These are phyloP conservation scores for Vespertilio murinus DNA, from an alignment of 2,797 vertebrate species.

Conservation along the genomic window DNA sequence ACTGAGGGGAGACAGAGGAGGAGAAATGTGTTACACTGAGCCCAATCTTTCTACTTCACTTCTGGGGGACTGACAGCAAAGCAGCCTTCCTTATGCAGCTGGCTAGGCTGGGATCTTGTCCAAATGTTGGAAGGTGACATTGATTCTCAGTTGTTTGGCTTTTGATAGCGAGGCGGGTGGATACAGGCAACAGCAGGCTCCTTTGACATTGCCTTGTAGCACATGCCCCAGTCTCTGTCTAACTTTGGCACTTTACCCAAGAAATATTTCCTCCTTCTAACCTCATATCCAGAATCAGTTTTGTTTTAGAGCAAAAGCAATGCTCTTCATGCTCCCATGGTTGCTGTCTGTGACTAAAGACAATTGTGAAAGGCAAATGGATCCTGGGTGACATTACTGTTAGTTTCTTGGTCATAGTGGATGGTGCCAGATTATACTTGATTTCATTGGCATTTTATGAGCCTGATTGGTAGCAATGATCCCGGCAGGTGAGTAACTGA, in stretches of 20 bases:
- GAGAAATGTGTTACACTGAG: background rate
- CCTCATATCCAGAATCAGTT: constrained; percentile 71
- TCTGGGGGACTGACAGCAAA: background rate
- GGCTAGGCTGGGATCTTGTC: background rate
- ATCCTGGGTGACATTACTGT: background rate
- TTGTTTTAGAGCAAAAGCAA: constrained; percentile 79
- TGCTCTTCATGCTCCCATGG: background rate
- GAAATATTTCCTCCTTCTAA: constrained; percentile 71
- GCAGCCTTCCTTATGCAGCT: background rate
- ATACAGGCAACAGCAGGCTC: background rate
- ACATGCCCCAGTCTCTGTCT: background rate
- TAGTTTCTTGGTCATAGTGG: background rate
- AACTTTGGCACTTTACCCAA: constrained; percentile 61
- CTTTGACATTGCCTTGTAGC: background rate
- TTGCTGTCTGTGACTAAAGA: constrained; percentile 1
- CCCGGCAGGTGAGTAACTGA: background rate
- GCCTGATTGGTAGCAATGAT: background rate
- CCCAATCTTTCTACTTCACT: constrained; percentile 10
- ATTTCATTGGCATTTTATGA: background rate
- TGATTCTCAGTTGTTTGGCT: constrained; percentile 12
- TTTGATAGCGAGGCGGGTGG: background rate
- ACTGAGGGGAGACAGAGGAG: background rate
- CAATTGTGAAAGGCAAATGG: constrained; percentile 34
- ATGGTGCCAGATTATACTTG: background rate
- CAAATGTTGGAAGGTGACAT: constrained; percentile 52